Conservation (phyloP, 2,888 invertebrate species). For the Galerucella pusilla region DNA sequence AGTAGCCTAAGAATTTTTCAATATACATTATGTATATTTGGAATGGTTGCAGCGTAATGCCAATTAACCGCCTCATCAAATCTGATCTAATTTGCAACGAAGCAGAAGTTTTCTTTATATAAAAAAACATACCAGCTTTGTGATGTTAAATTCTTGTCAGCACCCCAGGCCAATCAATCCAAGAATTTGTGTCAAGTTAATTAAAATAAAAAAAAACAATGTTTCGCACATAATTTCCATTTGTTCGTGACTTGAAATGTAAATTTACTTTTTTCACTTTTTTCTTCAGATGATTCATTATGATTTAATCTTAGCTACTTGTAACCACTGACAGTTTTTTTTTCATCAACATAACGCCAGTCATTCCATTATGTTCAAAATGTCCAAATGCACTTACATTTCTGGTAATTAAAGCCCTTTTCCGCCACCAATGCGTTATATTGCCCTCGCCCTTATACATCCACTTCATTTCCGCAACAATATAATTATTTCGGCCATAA, state of each 20-base stretch:
- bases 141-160: no score
- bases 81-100: no score
- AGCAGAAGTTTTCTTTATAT: no score
- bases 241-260: constrained; percentile 6
- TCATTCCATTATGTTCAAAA: constrained; percentile 18
- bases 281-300: constrained; percentile 2
- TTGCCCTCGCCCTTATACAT: constrained; percentile 46
- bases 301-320: constrained; percentile 11
- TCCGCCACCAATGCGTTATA: constrained; percentile 35
- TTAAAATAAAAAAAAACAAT: no score
- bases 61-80: no score
- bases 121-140: no score
- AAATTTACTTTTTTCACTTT: background rate
- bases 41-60: no score
- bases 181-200: no score
- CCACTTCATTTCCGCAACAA: constrained; percentile 53
- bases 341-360: background rate
- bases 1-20: no score
- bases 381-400: constrained; percentile 5
- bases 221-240: no score
- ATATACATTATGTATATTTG: no score
- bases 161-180: no score
- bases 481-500: constrained; percentile 60
- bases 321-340: constrained; percentile 7
- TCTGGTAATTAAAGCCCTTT: constrained; percentile 46